A percentile compares a stretch with the other conserved stretches of the same genome.
phyloP scores from a whole-genome alignment of 2,113 vertebrate species.

The Boleophthalmus pectinirostris region DNA sequence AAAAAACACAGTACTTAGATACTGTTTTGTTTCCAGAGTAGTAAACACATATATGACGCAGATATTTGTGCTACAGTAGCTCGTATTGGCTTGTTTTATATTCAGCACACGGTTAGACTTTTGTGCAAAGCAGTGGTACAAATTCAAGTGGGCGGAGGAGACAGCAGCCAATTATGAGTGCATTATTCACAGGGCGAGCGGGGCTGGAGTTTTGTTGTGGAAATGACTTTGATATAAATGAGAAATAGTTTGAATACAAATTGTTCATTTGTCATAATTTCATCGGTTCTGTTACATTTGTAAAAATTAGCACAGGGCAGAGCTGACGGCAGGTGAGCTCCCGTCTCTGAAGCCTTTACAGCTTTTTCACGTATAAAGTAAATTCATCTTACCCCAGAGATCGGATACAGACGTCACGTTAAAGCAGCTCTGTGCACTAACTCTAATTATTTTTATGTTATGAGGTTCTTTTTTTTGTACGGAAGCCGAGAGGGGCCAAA shows the following conservation, averaged over 20 bases:
- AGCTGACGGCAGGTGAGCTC: not conserved
- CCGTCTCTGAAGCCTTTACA: too few relatives aligned
- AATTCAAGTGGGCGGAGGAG: slow-evolving; percentile 40
- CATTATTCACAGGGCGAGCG: slow-evolving; percentile 57
- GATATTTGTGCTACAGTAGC: too few relatives aligned
- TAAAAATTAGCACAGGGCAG: slow-evolving; percentile 1
- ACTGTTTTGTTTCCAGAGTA: too few relatives aligned
- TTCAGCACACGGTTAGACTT: slow-evolving; percentile 31
- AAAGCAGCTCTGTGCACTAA: too few relatives aligned
- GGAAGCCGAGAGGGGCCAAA: too few relatives aligned
- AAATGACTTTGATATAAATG: slow-evolving; percentile 70
- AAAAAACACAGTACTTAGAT: too few relatives aligned
- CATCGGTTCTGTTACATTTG: slow-evolving; percentile 1
- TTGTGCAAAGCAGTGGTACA: slow-evolving; percentile 38
- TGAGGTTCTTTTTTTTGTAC: too few relatives aligned
- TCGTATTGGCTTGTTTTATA: slow-evolving; percentile 62
- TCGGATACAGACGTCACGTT: too few relatives aligned
- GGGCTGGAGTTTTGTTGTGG: slow-evolving; percentile 63
- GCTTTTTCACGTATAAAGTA: too few relatives aligned
- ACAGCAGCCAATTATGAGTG: slow-evolving; percentile 45
- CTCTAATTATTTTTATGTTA: too few relatives aligned
- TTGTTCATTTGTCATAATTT: slow-evolving; percentile 32
- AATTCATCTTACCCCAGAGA: too few relatives aligned
- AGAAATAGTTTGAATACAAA: slow-evolving; percentile 54
- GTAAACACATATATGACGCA: too few relatives aligned